A percentile compares a stretch with the other conserved stretches of the same genome.
phyloP scores from a whole-genome alignment of 2,797 vertebrate species.

The Choloepus didactylus region DNA sequence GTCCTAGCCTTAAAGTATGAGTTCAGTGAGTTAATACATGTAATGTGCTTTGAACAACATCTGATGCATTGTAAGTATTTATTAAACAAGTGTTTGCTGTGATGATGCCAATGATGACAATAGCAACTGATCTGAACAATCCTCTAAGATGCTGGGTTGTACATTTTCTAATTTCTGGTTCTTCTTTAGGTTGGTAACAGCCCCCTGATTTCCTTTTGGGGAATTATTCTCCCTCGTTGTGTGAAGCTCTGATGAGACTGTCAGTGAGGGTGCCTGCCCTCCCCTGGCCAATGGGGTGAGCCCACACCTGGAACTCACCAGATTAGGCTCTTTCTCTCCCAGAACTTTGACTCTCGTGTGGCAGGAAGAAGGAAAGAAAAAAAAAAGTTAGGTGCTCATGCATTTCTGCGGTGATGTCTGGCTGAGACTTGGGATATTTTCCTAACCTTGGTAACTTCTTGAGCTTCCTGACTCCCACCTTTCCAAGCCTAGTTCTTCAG shows the following conservation, averaged over 20 bases:
- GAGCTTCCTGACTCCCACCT: too few relatives aligned
- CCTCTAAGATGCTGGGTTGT: not conserved
- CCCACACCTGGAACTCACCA: not conserved
- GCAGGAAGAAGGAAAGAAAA: not conserved
- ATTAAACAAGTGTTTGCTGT: not conserved
- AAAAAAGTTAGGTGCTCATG: not conserved
- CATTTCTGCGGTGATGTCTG: not conserved
- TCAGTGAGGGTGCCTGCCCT: not conserved
- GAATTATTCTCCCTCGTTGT: not conserved
- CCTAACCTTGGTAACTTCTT: not conserved
- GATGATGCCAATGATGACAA: not conserved
- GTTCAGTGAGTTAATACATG: not conserved
- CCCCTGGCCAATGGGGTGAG: not conserved
- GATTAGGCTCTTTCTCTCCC: not conserved
- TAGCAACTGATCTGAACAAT: not conserved
- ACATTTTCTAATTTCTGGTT: not conserved
- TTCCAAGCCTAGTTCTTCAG: constrained; percentile 13
- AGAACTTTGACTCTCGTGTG: not conserved
- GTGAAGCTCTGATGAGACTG: not conserved
- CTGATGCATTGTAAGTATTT: not conserved
- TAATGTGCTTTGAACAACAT: not conserved
- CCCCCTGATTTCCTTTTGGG: not conserved
- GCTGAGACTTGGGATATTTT: not conserved
- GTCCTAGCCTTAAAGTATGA: not conserved
- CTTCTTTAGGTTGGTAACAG: not conserved